A percentile compares a stretch with the other conserved stretches of the same genome.
Conservation (phyloP, 2,797 vertebrate genomes). For the Hoplostethus mediterraneus region DNA sequence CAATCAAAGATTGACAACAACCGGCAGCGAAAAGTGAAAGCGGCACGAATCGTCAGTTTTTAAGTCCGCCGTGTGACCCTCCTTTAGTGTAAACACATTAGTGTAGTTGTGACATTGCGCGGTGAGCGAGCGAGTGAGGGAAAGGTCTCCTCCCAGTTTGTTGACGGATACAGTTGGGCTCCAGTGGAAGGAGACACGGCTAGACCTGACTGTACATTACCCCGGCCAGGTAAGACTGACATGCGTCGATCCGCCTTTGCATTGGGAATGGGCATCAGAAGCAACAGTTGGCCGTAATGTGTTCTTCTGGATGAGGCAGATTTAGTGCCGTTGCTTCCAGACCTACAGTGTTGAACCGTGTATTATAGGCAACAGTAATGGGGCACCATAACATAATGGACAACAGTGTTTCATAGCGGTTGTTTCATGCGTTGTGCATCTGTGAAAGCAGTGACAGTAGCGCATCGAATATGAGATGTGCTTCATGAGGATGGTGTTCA, state of each 20-base stretch:
- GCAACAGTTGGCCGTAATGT: slow-evolving; percentile 64
- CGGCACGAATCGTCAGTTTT: slow-evolving; percentile 15
- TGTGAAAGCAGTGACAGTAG: background rate
- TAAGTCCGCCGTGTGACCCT: slow-evolving; percentile 29
- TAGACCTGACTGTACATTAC: slow-evolving; percentile 41
- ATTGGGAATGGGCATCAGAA: slow-evolving; percentile 1
- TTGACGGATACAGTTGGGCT: slow-evolving; percentile 74
- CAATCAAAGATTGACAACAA: slow-evolving; percentile 20
- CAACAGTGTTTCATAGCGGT: background rate
- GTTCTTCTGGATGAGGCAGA: background rate
- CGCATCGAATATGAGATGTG: background rate
- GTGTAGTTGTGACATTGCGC: slow-evolving; percentile 64
- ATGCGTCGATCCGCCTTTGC: slow-evolving; percentile 17
- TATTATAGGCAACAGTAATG: slow-evolving; percentile 12
- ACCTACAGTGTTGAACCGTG: slow-evolving; percentile 23
- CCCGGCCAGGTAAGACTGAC: slow-evolving; percentile 73
- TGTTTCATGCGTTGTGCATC: background rate
- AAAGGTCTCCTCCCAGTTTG: slow-evolving; percentile 78
- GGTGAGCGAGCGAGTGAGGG: slow-evolving; percentile 50
- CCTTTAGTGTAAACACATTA: slow-evolving; percentile 53
- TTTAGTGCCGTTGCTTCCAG: slow-evolving; percentile 34
- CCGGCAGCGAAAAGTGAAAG: slow-evolving; percentile 41
- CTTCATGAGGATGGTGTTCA: slow-evolving; percentile 21
- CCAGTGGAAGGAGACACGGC: slow-evolving; percentile 56
- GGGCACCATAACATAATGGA: background rate